A percentile compares a stretch with the other conserved stretches of the same genome.
phyloP scores from a whole-genome alignment of 2,113 vertebrate genomes.

The Xyliphius kryptos region DNA sequence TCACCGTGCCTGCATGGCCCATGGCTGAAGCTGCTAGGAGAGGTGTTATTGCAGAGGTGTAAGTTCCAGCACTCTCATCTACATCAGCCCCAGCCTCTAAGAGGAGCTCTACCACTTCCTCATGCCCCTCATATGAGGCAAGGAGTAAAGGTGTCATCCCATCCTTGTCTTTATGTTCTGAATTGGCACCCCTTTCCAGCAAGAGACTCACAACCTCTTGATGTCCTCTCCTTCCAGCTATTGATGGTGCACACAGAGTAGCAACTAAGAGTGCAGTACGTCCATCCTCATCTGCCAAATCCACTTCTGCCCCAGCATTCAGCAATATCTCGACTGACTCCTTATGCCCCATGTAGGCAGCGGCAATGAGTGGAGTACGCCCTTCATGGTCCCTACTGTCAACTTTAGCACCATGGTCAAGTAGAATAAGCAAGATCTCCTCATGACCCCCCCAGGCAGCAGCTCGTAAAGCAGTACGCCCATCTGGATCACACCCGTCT shows the following conservation, averaged over 20 bases:
- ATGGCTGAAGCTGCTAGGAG: conserved; percentile 68
- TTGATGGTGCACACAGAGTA: conserved; percentile 64
- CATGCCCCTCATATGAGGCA: conserved; percentile 69
- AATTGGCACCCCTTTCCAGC: conserved; percentile 63
- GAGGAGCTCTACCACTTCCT: conserved; percentile 67
- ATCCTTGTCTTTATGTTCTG: conserved; percentile 64
- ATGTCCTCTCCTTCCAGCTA: conserved; percentile 53
- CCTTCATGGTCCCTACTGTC: conserved; percentile 64
- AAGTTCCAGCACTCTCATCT: conserved; percentile 59
- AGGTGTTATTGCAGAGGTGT: conserved; percentile 54
- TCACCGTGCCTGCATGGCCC: conserved; percentile 65
- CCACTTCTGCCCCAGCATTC: conserved; percentile 55
- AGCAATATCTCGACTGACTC: conserved; percentile 63
- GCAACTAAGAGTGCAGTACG: conserved; percentile 68
- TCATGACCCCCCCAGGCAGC: conserved; percentile 74
- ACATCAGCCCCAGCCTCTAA: conserved; percentile 70
- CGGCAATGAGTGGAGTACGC: conserved; percentile 67
- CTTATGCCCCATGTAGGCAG: conserved; percentile 72
- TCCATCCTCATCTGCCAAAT: conserved; percentile 63
- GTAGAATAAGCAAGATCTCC: conserved; percentile 59
- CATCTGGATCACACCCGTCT: conserved; percentile 63
- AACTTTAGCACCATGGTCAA: conserved; percentile 58
- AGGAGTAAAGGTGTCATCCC: conserved; percentile 71
- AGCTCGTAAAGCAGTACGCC: conserved; percentile 68
- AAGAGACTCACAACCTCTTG: conserved; percentile 61